A percentile compares a stretch with the other conserved stretches of the same genome.
phyloP scores from a whole-genome alignment of 1,140 invertebrate genomes.

The Schlechtendalia chinensis region DNA sequence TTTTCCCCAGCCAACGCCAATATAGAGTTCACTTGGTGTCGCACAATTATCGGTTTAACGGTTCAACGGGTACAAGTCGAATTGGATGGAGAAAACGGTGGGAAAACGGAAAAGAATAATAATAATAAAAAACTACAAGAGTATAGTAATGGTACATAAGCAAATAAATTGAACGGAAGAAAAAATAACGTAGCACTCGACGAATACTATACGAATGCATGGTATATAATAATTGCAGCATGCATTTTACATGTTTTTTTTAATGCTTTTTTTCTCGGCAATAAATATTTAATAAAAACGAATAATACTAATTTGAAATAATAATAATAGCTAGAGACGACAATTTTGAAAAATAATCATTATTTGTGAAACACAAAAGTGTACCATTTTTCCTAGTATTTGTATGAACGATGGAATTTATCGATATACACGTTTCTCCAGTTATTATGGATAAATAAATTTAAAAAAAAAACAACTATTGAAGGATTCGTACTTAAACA shows the following conservation, averaged over 20 bases:
- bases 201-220: background rate
- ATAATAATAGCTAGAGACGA: background rate
- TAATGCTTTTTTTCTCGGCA: too few relatives aligned
- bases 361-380: too few relatives aligned
- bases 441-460: too few relatives aligned
- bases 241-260: too few relatives aligned
- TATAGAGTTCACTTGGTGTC: slow-evolving; percentile 39
- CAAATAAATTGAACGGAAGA: slow-evolving; percentile 12
- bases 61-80: slow-evolving; percentile 32
- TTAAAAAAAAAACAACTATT: too few relatives aligned
- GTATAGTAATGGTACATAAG: slow-evolving; percentile 7
- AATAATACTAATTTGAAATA: too few relatives aligned
- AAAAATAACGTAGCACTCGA: background rate
- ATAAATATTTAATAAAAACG: too few relatives aligned
- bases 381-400: too few relatives aligned
- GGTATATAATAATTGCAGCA: background rate
- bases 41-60: slow-evolving; percentile 48
- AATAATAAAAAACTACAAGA: slow-evolving; percentile 12
- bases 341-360: background rate
- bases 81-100: background rate
- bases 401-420: too few relatives aligned
- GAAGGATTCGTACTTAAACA: too few relatives aligned
- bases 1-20: background rate
- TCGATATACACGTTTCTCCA: too few relatives aligned
- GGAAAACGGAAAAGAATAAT: slow-evolving; percentile 22